Percentiles rank a stretch among this genome's conserved stretches.
phyloP scores from a whole-genome alignment of 2,113 vertebrate species.

The Recurvirostra avosetta region DNA sequence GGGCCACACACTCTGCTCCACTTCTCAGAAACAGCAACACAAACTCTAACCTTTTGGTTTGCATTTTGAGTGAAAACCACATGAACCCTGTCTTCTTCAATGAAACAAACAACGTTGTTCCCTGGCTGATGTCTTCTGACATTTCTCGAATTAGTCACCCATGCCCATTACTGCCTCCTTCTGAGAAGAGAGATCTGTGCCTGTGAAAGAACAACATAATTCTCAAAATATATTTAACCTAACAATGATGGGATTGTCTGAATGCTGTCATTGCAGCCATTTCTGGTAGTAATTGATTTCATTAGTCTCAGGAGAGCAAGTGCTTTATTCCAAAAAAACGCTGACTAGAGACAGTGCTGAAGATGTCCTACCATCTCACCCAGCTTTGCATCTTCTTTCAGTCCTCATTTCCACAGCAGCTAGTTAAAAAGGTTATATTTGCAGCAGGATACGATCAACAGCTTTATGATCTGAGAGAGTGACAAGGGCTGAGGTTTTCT shows the following conservation, averaged over 20 bases:
- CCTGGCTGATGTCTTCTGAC: not conserved
- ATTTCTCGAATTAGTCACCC: not conserved
- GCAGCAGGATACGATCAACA: not conserved
- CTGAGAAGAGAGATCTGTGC: not conserved
- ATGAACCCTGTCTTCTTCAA: fast-evolving
- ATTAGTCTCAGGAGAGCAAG: not conserved
- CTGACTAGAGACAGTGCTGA: not conserved
- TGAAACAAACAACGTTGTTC: not conserved
- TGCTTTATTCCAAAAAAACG: not conserved
- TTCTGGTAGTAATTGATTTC: not conserved
- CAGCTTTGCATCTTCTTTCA: not conserved
- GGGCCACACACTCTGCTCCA: not conserved
- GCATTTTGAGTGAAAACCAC: not conserved
- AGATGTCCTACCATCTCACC: not conserved
- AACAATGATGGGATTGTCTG: not conserved
- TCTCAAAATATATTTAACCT: not conserved
- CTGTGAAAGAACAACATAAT: not conserved
- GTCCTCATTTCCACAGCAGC: too few relatives aligned
- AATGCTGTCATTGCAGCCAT: not conserved
- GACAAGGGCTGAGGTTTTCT: not conserved
- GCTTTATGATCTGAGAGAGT: not conserved
- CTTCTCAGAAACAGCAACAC: not conserved
- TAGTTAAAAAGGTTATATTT: not conserved
- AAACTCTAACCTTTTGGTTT: not conserved
- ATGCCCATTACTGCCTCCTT: not conserved